Percentiles rank a stretch among this genome's conserved stretches.
These are phyloP conservation scores for Syncerus caffer DNA, from an alignment of 2,797 vertebrate species.

Conservation along the genomic window DNA sequence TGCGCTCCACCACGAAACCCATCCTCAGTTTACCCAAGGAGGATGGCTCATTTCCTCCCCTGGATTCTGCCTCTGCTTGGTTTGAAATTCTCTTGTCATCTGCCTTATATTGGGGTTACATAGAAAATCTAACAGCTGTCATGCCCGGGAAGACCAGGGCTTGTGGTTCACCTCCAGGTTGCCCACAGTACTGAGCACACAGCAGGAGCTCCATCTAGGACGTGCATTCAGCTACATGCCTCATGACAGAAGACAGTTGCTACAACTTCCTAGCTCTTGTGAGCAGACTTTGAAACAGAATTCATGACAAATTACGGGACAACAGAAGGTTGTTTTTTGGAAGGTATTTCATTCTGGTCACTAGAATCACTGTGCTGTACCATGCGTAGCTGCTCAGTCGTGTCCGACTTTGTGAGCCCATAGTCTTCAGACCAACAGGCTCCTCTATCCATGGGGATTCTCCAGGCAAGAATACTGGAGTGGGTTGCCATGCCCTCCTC, in stretches of 20 bases:
- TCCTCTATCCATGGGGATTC: neutral
- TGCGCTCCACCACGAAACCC: fast-evolving
- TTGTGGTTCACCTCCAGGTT: too few species aligned
- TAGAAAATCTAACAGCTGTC: too few species aligned
- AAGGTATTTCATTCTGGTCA: neutral
- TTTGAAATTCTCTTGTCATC: neutral
- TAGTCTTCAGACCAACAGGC: neutral
- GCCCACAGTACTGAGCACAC: fast-evolving
- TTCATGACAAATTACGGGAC: neutral
- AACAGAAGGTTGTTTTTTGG: neutral
- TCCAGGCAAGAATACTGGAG: neutral
- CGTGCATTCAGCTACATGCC: neutral
- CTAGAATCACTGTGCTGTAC: neutral
- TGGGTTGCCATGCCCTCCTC: neutral
- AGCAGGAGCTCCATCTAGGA: neutral
- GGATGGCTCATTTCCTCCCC: neutral
- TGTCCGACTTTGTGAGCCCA: fast-evolving
- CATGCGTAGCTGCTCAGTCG: fast-evolving
- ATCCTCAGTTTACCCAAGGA: neutral
- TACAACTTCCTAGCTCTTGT: neutral
- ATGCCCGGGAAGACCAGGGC: fast-evolving
- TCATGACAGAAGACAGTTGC: neutral
- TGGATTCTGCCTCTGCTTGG: neutral
- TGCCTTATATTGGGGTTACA: too few species aligned
- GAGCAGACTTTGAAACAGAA: neutral